phyloP scores from a whole-genome alignment of 2,797 vertebrate genomes.

The Acridotheres tristis region DNA sequence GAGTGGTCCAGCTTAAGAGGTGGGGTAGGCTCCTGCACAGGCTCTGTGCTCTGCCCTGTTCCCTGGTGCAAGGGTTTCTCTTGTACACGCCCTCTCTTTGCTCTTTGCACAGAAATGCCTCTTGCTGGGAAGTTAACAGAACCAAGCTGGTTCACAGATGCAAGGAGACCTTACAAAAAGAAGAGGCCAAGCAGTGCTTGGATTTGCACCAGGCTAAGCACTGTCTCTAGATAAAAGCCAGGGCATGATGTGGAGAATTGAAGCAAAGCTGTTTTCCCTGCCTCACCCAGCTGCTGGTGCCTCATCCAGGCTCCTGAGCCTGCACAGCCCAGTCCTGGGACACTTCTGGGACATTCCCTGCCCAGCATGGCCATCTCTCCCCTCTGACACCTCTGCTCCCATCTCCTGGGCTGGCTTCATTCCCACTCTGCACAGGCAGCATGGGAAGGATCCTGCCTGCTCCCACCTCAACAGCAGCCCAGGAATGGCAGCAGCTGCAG shows the following conservation, averaged over 20 bases:
- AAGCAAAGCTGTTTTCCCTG: neutral
- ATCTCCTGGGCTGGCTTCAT: neutral
- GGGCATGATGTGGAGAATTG: neutral
- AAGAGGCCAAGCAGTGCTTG: neutral
- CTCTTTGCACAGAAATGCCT: neutral
- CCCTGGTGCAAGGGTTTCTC: neutral
- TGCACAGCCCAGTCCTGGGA: neutral
- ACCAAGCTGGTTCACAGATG: slow-evolving; percentile 8
- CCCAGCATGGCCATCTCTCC: neutral
- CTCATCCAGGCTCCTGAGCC: neutral
- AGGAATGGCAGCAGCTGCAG: neutral
- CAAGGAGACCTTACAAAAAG: neutral
- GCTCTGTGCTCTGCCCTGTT: neutral
- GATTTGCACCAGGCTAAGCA: neutral
- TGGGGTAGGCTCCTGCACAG: neutral
- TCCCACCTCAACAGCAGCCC: neutral
- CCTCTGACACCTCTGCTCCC: neutral
- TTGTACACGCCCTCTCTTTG: neutral
- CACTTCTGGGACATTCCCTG: neutral
- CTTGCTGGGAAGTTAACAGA: slow-evolving; percentile 14
- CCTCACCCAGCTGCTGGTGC: neutral
- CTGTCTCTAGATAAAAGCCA: neutral
- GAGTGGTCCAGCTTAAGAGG: neutral
- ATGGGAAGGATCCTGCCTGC: rapidly evolving
- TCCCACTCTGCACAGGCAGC: rapidly evolving